Base-by-base conservation (phyloP, 35 echinoderm and acorn worm genomes). In the Apostichopus californicus region DNA sequence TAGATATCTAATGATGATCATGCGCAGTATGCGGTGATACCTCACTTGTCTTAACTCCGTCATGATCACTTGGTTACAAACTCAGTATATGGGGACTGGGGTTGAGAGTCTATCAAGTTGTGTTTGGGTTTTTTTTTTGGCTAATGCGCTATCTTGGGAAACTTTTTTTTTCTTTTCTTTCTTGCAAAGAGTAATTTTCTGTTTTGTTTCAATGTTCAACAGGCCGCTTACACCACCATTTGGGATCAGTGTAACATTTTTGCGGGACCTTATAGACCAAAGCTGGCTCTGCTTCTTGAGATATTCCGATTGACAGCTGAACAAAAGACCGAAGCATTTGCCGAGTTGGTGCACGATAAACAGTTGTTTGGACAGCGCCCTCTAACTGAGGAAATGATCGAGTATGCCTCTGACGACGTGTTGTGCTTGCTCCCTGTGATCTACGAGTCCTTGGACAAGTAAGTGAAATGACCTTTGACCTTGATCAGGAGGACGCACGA, bases 341-440 rank as follows among this genome's bases (percentile, higher is more conserved):
- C 22, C 14, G 57, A 84, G 54, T 22, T n/a, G 54, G n/a, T 73
- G 5, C 70, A 73, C 70, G 58, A 12, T 61, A 10, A 73, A 2
- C 10, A 84, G 6, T 15, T 84, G 22, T 84, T 84, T 58, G 81
- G 81, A 25, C 4, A 85, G 81, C 55, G 81, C 55, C 56, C 81
- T 25, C 57, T 85, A 0, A 58, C 81, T 54, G 24, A n/a, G 58
- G 8, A 85, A 55, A 57, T 85, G 81, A 56, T 85, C 0, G 1
- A 63, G 56, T 85, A 85, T 25, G 81, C 81, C 6, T n/a, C 18
- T 54, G 81, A 85, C n/a, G 81, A 85, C 23, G 81, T 59, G 9
- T 55, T 85, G 18, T 85, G 81, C 54, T 85, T 85, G 56, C 12
- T 85, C 20, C 57, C 81, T 21, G 81, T 56, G 56, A 57, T 85